Base-by-base conservation (phyloP, 2,113 vertebrate species). In the Prunella himalayana region DNA sequence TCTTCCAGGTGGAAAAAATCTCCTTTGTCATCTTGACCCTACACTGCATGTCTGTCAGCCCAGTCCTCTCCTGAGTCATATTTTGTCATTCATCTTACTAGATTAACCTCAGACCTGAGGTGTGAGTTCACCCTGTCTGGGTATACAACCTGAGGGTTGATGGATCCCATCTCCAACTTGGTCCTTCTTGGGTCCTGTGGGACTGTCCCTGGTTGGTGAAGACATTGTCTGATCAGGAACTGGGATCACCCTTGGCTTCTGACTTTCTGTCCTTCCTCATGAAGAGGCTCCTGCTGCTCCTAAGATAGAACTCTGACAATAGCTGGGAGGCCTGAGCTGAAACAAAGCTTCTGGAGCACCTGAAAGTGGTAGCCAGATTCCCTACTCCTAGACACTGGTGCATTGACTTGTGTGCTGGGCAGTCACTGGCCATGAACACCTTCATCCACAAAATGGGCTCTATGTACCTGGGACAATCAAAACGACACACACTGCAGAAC, bases 311-410 rank as follows among this genome's bases (percentile, higher is more conserved):
- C 21, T n/a, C 30, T 21, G 22, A 9, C 13, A 64, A 13, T 13
- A 70, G 13, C 30, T 65, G 35, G 11, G 51, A 76, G 9, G 4
- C 6, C 23, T 56, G 13, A 73, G 10, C 17, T 47, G 30, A 72
- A 93, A 42, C 15, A 63, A 72, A 80, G 11, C 12, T 68, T 63
- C 23, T 64, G 35, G 23, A 86, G 17, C 25, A 59, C 17, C 1
- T 66, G 44, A 13, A 15, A 64, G 15, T 15, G 11, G 19, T 59
- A n/a, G 47, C 7, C 14, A n/a, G 12, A 60, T 65, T 9, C 11
- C 6, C 25, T 54, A 1, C 12, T 60, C 30, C 7, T 35, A 33
- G 11, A 10, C 0, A 1, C 22, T 50, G 18, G 5, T 71, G 7
- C 18, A 39, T n/a, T 27, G 9, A 31, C 9, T 54, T 64, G 28